Conservation (phyloP, 2,113 vertebrate species). For the Turdus rufiventris region DNA sequence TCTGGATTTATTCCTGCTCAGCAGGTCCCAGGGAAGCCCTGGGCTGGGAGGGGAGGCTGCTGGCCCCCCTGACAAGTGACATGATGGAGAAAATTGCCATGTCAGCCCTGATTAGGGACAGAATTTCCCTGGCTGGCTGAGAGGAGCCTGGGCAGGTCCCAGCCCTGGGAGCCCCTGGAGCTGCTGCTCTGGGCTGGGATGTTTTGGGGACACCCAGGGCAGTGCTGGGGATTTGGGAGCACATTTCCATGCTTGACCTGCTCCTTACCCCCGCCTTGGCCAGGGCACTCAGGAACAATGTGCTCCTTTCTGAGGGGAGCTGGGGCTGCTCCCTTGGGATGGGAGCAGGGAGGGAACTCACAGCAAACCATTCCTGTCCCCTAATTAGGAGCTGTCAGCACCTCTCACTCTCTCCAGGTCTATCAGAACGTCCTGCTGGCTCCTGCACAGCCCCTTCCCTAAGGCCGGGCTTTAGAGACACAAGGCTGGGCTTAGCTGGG, state of each 20-base stretch:
- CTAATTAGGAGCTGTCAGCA: not conserved
- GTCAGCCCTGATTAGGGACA: slow-evolving; percentile 30
- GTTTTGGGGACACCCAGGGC: not conserved
- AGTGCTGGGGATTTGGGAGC: not conserved
- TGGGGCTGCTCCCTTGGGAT: not conserved
- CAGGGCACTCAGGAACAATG: not conserved
- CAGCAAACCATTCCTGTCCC: not conserved
- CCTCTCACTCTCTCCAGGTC: not conserved
- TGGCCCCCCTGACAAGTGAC: slow-evolving; percentile 55
- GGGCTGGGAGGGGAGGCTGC: not conserved
- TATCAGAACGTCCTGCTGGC: not conserved
- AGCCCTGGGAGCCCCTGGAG: not conserved
- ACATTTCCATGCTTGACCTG: slow-evolving; percentile 25
- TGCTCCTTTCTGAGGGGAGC: not conserved
- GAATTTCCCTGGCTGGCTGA: not conserved
- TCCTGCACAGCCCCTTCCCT: not conserved
- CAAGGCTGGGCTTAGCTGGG: not conserved
- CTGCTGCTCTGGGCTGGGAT: not conserved
- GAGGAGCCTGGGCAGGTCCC: not conserved
- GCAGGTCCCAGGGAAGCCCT: not conserved
- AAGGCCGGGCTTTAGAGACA: not conserved
- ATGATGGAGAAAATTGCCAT: slow-evolving; percentile 58
- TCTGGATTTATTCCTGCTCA: not conserved
- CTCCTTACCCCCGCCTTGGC: not conserved
- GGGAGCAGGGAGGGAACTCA: not conserved